Evolutionary conservation across 2,888 invertebrate genomes (phyloP).

Genomic region (Hydrotaea diabolus): DNA sequence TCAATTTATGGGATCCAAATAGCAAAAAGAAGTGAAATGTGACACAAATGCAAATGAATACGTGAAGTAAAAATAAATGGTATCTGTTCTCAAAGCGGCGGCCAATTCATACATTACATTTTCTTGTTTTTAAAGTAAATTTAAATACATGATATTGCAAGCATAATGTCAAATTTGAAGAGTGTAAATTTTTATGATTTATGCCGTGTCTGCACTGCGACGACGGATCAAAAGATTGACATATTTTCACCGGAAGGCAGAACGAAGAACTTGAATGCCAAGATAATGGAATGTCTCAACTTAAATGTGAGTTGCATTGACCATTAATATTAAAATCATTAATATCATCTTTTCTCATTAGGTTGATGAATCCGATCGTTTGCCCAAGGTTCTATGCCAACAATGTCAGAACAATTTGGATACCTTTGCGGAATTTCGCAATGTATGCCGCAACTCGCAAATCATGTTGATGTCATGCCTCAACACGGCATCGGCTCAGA

Average conservation of each 20-base stretch:
- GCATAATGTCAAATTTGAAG: slow-evolving; percentile 83
- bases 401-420: slow-evolving; percentile 85
- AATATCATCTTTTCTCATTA: slow-evolving; percentile 70
- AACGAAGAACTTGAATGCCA: slow-evolving; percentile 84
- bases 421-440: slow-evolving; percentile 84
- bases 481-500: slow-evolving; percentile 84
- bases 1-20: not conserved
- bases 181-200: slow-evolving; percentile 87
- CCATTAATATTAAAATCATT: too few relatives aligned
- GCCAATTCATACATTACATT: too few relatives aligned
- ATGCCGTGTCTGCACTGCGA: slow-evolving; percentile 86
- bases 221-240: slow-evolving; percentile 84
- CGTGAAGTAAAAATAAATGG: not conserved
- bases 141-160: not conserved
- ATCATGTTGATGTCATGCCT: slow-evolving; percentile 86
- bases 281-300: slow-evolving; percentile 85
- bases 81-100: not conserved
- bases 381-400: slow-evolving; percentile 86
- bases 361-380: slow-evolving; percentile 86
- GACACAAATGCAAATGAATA: not conserved
- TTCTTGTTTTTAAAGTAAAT: not conserved
- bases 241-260: slow-evolving; percentile 86
- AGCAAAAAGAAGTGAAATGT: not conserved
- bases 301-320: slow-evolving; percentile 59
- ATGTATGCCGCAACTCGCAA: slow-evolving; percentile 85